A percentile compares a stretch with the other conserved stretches of the same genome.
phyloP scores from a whole-genome alignment of 1,140 invertebrate species.

The Rhagoletis zephyria region DNA sequence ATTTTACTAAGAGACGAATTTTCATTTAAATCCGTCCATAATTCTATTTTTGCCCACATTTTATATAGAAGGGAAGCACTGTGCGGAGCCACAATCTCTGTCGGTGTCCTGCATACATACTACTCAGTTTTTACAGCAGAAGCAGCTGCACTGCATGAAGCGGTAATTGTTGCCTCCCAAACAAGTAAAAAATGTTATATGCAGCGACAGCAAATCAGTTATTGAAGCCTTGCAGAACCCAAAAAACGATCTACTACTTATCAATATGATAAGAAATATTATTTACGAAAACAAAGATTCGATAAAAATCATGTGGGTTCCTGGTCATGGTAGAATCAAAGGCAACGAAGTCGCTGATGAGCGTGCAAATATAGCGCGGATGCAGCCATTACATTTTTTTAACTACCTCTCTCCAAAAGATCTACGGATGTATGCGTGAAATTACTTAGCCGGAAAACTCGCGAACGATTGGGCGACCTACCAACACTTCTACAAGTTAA shows the following conservation, averaged over 20 bases:
- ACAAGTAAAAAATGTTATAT: neutral
- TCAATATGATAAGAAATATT: neutral
- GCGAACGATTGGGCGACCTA: no score
- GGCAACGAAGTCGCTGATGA: neutral
- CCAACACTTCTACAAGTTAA: no score
- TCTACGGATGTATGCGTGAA: no score
- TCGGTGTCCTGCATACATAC: no score
- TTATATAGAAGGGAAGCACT: no score
- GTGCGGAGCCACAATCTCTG: no score
- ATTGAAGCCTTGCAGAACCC: neutral
- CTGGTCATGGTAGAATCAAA: neutral
- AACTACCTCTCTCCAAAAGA: no score
- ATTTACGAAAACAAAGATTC: neutral
- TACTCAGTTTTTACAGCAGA: neutral
- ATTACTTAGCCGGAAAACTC: no score
- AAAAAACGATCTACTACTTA: neutral
- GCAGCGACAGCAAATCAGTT: neutral
- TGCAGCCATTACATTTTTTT: no score
- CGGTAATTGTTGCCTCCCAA: neutral
- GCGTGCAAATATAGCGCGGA: neutral
- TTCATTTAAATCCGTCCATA: no score
- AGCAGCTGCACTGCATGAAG: neutral
- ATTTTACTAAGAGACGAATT: no score
- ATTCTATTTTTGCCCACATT: no score
- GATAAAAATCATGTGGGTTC: neutral